Percentiles rank a stretch among this genome's conserved stretches.
These are phyloP conservation scores for Polia nebulosa DNA, from an alignment of 2,888 invertebrate genomes.

Conservation along the genomic window DNA sequence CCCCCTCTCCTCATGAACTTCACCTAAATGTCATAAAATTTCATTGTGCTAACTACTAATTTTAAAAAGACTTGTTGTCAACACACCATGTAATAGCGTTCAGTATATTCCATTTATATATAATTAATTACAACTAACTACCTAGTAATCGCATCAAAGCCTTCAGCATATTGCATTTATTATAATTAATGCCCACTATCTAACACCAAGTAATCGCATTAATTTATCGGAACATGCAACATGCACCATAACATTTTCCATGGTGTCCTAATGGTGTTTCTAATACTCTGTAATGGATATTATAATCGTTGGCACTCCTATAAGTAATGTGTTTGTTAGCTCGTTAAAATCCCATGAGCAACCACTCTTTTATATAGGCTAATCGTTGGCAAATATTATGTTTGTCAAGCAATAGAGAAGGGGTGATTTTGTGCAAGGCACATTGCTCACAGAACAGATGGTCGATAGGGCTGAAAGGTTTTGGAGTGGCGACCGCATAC, in stretches of 20 bases:
- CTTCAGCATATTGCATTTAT: conserved; percentile 8
- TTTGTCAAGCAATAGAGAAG: conserved; percentile 19
- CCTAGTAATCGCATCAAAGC: too few relatives aligned
- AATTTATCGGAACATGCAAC: conserved; percentile 55
- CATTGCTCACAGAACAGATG: too few relatives aligned
- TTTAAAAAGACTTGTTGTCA: too few relatives aligned
- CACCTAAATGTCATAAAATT: too few relatives aligned
- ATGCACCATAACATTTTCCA: conserved; percentile 61
- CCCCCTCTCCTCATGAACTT: too few relatives aligned
- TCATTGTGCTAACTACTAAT: too few relatives aligned
- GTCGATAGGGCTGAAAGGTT: too few relatives aligned
- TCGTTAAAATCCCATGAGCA: conserved; percentile 66
- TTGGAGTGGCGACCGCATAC: too few relatives aligned
- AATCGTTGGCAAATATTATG: conserved; percentile 51
- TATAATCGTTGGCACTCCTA: conserved; percentile 72
- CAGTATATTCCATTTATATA: background rate
- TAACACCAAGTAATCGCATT: conserved; percentile 33
- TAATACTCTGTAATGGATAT: conserved; percentile 72
- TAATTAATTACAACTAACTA: background rate
- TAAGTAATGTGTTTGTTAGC: conserved; percentile 66
- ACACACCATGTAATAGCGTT: too few relatives aligned
- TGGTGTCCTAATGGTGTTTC: conserved; percentile 61
- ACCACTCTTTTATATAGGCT: conserved; percentile 62
- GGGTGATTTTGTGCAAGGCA: conserved; percentile 22
- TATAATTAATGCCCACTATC: conserved; percentile 19